A percentile compares a stretch with the other conserved stretches of the same genome.
These are phyloP conservation scores for Hypena proboscidalis DNA, from an alignment of 2,888 invertebrate genomes.

Conservation along the genomic window DNA sequence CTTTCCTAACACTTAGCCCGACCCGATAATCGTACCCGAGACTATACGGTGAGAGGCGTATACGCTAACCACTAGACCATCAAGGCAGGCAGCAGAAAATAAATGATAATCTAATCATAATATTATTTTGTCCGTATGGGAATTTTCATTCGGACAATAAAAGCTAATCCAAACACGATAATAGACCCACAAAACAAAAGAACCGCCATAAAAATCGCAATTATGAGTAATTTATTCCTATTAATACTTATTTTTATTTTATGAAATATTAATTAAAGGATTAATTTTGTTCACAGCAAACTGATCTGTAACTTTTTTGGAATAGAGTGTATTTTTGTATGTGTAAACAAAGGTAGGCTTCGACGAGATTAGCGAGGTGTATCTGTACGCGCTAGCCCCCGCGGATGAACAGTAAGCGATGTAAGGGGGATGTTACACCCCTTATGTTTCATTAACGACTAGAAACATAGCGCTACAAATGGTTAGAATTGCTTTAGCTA, in stretches of 20 bases:
- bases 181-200: conserved; percentile 16
- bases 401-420: conserved; percentile 65
- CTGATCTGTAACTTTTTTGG: fast-evolving
- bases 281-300: neutral
- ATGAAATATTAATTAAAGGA: conserved; percentile 33
- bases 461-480: conserved; percentile 51
- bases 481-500: conserved; percentile 39
- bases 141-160: neutral
- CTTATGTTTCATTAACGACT: conserved; percentile 84
- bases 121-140: neutral
- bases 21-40: too few relatives aligned
- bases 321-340: conserved; percentile 18
- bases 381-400: conserved; percentile 63
- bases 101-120: too few relatives aligned
- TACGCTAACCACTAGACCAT: too few relatives aligned
- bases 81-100: too few relatives aligned
- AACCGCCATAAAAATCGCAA: conserved; percentile 24
- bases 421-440: conserved; percentile 70
- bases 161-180: conserved; percentile 4
- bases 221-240: conserved; percentile 31
- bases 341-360: conserved; percentile 23
- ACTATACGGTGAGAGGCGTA: too few relatives aligned
- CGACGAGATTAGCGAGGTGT: conserved; percentile 62
- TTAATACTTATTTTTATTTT: conserved; percentile 24
- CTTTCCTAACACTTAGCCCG: too few relatives aligned